A percentile compares a stretch with the other conserved stretches of the same genome.
These are phyloP conservation scores for Edolisoma coerulescens DNA, from an alignment of 2,113 vertebrate species.

Conservation along the genomic window DNA sequence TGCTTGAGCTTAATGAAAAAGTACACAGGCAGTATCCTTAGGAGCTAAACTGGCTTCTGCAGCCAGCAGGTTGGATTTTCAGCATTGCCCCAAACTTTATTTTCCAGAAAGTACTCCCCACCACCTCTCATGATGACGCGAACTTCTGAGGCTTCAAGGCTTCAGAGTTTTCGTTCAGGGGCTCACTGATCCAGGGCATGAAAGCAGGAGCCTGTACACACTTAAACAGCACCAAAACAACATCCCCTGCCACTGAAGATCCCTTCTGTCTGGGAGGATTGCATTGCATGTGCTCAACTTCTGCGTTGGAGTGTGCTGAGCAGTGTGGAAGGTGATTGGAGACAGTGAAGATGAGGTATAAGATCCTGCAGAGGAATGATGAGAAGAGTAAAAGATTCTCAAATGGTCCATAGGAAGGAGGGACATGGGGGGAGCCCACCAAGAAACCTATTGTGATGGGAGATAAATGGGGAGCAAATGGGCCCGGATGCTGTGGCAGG, in stretches of 20 bases:
- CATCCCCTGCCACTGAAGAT: background rate
- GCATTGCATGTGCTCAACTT: background rate
- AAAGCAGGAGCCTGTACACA: background rate
- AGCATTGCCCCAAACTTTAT: background rate
- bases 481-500: background rate
- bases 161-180: background rate
- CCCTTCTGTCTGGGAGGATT: background rate
- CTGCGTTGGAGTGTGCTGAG: background rate
- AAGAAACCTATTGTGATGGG: background rate
- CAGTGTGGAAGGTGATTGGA: background rate
- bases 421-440: background rate
- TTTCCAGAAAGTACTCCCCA: background rate
- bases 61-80: background rate
- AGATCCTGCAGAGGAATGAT: background rate
- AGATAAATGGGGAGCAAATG: background rate
- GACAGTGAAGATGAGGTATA: background rate
- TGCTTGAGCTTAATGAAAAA: constrained; percentile 47
- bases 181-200: background rate
- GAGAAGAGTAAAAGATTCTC: background rate
- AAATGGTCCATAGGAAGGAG: background rate
- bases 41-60: constrained; percentile 5
- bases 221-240: background rate
- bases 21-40: background rate
- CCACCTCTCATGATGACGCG: accelerated
- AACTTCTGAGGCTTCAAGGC: background rate